A percentile compares a stretch with the other conserved stretches of the same genome.
phyloP scores from a whole-genome alignment of 2,888 invertebrate species.

The Punctoribates punctum region DNA sequence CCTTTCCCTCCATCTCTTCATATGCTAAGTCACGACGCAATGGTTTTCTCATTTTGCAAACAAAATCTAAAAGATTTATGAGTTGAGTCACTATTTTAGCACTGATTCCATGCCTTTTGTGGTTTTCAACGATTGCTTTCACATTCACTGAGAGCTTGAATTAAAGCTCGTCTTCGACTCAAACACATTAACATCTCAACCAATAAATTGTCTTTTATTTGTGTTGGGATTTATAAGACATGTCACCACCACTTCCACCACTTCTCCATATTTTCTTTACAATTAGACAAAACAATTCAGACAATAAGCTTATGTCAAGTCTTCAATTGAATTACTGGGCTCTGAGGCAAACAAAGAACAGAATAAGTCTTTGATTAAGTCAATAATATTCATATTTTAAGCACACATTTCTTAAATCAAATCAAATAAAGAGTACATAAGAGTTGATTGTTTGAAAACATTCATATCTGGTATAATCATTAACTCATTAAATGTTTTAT shows the following conservation, averaged over 20 bases:
- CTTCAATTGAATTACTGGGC: too few species aligned
- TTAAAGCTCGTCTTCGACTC: conserved; percentile 16
- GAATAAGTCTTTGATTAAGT: conserved; percentile 14
- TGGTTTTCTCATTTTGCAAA: conserved; percentile 25
- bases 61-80: conserved; percentile 32
- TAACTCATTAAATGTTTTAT: conserved; percentile 38
- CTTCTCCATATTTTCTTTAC: background rate
- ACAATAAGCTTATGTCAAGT: conserved; percentile 8
- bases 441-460: conserved; percentile 14
- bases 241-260: background rate
- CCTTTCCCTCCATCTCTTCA: conserved; percentile 20
- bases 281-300: conserved; percentile 11
- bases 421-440: conserved; percentile 9
- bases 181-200: background rate
- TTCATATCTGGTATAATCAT: conserved; percentile 26
- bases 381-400: background rate
- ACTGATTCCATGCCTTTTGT: conserved; percentile 21
- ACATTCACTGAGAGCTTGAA: background rate
- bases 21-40: conserved; percentile 35
- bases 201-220: background rate
- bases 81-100: background rate
- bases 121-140: conserved; percentile 25
- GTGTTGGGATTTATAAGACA: background rate
- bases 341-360: background rate
- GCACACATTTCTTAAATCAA: conserved; percentile 20